These are phyloP conservation scores for Drosophila prolongata DNA, from an alignment of 2,888 invertebrate genomes.

Conservation along the genomic window DNA sequence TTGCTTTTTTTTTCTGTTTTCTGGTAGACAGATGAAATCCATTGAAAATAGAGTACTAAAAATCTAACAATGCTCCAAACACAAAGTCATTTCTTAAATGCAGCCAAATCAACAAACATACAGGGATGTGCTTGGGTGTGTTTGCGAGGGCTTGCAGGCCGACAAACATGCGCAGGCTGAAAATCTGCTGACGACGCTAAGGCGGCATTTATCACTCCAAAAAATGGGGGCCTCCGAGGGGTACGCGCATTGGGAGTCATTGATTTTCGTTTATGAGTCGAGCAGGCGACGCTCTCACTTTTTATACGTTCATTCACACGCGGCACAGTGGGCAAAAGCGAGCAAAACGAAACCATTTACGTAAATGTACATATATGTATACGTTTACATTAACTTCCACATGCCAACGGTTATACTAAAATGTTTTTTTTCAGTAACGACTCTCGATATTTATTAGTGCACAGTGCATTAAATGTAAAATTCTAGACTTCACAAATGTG, in stretches of 20 bases:
- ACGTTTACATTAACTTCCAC: too few relatives aligned
- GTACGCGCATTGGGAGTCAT: conserved; percentile 70
- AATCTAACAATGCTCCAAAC: conserved; percentile 53
- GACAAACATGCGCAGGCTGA: conserved; percentile 28
- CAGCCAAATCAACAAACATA: conserved; percentile 48
- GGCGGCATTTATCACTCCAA: conserved; percentile 37
- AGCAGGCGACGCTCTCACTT: conserved; percentile 68
- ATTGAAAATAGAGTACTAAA: conserved; percentile 48
- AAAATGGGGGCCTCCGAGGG: conserved; percentile 27
- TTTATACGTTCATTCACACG: conserved; percentile 79
- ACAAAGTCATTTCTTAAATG: conserved; percentile 62
- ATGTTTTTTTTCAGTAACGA: too few relatives aligned
- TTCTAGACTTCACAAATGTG: too few relatives aligned
- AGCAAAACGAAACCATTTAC: too few relatives aligned
- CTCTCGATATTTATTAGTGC: too few relatives aligned
- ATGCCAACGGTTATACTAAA: too few relatives aligned
- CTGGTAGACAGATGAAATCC: conserved; percentile 25
- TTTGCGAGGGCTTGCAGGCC: conserved; percentile 9
- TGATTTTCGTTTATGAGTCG: conserved; percentile 77
- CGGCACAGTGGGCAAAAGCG: conserved; percentile 53
- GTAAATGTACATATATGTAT: too few relatives aligned
- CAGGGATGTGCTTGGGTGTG: background rate
- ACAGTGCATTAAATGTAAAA: too few relatives aligned
- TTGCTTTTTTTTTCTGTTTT: background rate
- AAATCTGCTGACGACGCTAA: conserved; percentile 32